Conservation (phyloP, 2,797 vertebrate species). For the Bryconaethiops microstoma region DNA sequence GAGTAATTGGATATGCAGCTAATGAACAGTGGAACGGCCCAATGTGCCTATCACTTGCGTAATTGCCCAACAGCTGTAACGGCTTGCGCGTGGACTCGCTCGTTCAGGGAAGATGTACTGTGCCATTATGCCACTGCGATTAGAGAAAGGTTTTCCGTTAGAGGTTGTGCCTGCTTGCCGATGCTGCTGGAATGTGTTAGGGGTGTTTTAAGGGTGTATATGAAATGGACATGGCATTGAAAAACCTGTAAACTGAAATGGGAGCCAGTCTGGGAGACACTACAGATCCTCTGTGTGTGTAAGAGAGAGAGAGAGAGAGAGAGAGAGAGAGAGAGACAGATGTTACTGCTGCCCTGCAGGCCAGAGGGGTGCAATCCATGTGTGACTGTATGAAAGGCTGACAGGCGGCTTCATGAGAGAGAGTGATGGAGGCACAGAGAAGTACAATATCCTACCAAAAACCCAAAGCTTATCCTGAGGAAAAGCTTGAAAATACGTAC, state of each 20-base stretch:
- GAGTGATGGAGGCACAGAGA: slow-evolving; percentile 1
- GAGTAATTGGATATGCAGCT: slow-evolving; percentile 15
- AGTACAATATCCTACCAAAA: slow-evolving; percentile 31
- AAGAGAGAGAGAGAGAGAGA: slow-evolving; percentile 13
- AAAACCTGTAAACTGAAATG: background rate
- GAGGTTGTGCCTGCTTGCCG: background rate
- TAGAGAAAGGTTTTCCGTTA: background rate
- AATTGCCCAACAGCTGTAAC: slow-evolving; percentile 17
- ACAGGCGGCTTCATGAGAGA: slow-evolving; percentile 33
- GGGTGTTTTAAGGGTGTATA: background rate
- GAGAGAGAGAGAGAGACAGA: slow-evolving; percentile 40
- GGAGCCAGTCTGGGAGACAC: slow-evolving; percentile 7
- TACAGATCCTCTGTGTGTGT: background rate
- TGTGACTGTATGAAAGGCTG: slow-evolving; percentile 37
- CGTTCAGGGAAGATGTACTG: background rate
- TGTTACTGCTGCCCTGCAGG: slow-evolving; percentile 40
- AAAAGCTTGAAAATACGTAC: slow-evolving; percentile 28
- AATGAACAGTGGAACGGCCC: slow-evolving; percentile 4
- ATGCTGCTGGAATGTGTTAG: background rate
- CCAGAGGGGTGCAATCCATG: slow-evolving; percentile 42
- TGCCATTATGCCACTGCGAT: background rate
- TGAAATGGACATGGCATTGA: background rate
- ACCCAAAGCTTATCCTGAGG: slow-evolving; percentile 4
- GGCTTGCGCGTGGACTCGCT: background rate
- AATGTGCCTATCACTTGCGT: background rate